Conservation (phyloP, 2,113 vertebrate species). For the Nerophis ophidion region DNA sequence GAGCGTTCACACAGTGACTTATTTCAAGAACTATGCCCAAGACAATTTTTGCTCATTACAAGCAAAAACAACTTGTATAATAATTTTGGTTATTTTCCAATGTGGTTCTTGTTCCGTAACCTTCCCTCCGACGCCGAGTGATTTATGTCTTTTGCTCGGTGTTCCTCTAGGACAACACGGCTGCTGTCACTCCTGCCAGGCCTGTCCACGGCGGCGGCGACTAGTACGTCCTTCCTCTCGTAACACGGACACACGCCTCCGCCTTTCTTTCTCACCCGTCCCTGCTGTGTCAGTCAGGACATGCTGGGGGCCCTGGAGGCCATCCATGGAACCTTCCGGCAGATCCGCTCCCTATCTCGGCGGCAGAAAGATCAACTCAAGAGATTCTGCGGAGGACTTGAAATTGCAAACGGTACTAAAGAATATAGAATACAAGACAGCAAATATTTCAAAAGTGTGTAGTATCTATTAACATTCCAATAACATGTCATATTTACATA, state of each 20-base stretch:
- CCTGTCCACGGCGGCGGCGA: constrained; percentile 47
- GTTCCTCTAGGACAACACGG: constrained; percentile 52
- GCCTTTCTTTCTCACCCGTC: constrained; percentile 3
- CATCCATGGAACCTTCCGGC: constrained; percentile 89
- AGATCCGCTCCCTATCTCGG: constrained; percentile 82
- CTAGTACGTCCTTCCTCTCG: constrained; percentile 55
- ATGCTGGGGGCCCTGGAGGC: constrained; percentile 81
- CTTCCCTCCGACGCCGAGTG: constrained; percentile 3
- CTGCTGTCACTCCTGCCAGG: constrained; percentile 33
- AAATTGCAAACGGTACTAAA: constrained; percentile 79
- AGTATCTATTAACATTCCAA: no score
- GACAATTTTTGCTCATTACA: no score
- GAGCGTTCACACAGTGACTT: no score
- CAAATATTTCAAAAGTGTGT: no score
- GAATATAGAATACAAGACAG: no score
- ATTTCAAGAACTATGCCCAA: no score
- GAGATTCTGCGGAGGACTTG: constrained; percentile 80
- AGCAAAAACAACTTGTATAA: no score
- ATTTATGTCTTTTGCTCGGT: constrained; percentile 13
- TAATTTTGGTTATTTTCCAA: constrained; percentile 8
- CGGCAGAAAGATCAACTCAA: constrained; percentile 90
- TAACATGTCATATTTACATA: no score
- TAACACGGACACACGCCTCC: background rate
- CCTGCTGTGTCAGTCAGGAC: constrained; percentile 76
- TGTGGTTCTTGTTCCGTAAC: constrained; percentile 23